These are phyloP conservation scores for Heliothis subflexa DNA, from an alignment of 1,140 invertebrate species.

Conservation along the genomic window DNA sequence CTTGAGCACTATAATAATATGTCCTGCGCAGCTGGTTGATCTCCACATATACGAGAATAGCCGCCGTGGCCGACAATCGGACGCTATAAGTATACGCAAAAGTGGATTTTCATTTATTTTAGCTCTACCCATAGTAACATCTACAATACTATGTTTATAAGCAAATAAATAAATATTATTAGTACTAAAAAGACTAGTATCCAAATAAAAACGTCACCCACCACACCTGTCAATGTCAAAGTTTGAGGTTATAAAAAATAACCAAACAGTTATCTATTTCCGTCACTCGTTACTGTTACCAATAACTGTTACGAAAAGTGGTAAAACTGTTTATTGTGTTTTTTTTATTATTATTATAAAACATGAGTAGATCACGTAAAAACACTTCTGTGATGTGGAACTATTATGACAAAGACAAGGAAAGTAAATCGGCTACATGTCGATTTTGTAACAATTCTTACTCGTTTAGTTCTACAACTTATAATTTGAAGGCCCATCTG, in stretches of 20 bases:
- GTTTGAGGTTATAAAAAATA: slow-evolving; percentile 14
- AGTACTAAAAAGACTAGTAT: neutral
- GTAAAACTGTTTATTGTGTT: neutral
- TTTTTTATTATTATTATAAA: neutral
- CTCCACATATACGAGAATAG: too few species aligned
- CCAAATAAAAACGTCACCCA: neutral
- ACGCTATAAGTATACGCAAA: too few species aligned
- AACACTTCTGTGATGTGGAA: neutral
- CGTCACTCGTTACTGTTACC: neutral
- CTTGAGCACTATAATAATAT: too few species aligned
- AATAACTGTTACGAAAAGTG: neutral
- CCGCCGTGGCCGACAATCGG: too few species aligned
- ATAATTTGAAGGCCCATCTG: neutral
- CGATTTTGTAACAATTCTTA: slow-evolving; percentile 16
- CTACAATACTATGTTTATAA: too few species aligned
- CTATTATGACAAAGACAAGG: neutral
- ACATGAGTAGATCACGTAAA: neutral
- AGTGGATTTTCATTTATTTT: too few species aligned
- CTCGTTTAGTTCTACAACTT: neutral
- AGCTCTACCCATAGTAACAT: too few species aligned
- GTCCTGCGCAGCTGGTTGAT: too few species aligned
- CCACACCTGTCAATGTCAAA: neutral
- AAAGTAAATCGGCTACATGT: neutral
- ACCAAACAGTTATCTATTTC: neutral
- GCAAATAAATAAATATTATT: too few species aligned